Conservation (phyloP, 2,888 invertebrate species). For the Stratiomys singularior region DNA sequence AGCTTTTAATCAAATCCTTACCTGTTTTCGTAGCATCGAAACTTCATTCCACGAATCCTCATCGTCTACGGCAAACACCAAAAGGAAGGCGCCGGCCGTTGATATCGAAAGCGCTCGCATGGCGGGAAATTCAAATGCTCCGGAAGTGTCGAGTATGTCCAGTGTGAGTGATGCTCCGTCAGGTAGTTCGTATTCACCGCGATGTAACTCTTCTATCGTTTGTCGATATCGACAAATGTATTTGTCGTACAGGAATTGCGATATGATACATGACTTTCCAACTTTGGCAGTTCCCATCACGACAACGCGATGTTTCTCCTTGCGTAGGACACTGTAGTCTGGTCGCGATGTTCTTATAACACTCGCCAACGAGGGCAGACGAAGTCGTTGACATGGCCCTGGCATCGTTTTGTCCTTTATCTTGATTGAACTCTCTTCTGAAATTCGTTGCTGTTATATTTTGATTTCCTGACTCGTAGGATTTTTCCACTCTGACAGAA, state of each 20-base stretch:
- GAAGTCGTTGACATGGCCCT: slow-evolving; percentile 58
- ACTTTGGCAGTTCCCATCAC: slow-evolving; percentile 67
- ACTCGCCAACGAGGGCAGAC: slow-evolving; percentile 58
- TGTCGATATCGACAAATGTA: slow-evolving; percentile 70
- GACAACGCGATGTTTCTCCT: slow-evolving; percentile 62
- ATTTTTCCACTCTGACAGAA: slow-evolving; percentile 21
- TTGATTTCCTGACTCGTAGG: slow-evolving; percentile 12
- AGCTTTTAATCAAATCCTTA: slow-evolving; percentile 50
- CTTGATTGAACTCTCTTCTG: neutral
- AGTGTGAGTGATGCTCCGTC: slow-evolving; percentile 69
- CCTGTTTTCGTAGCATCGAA: slow-evolving; percentile 67
- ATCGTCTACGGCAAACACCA: slow-evolving; percentile 76
- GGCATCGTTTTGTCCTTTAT: slow-evolving; percentile 52
- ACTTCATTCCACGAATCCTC: slow-evolving; percentile 70
- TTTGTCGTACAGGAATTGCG: slow-evolving; percentile 70
- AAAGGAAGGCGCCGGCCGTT: slow-evolving; percentile 78
- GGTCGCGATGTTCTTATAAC: slow-evolving; percentile 53
- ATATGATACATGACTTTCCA: slow-evolving; percentile 72
- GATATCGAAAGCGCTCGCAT: slow-evolving; percentile 79
- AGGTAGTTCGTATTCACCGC: slow-evolving; percentile 64
- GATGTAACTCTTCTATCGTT: slow-evolving; percentile 74
- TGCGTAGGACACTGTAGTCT: slow-evolving; percentile 55
- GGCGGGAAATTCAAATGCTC: slow-evolving; percentile 76
- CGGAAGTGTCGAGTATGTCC: slow-evolving; percentile 78
- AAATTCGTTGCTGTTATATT: neutral